Percentiles rank a stretch among this genome's conserved stretches.
phyloP scores from a whole-genome alignment of 1,140 invertebrate genomes.

The Chrysopa pallens region DNA sequence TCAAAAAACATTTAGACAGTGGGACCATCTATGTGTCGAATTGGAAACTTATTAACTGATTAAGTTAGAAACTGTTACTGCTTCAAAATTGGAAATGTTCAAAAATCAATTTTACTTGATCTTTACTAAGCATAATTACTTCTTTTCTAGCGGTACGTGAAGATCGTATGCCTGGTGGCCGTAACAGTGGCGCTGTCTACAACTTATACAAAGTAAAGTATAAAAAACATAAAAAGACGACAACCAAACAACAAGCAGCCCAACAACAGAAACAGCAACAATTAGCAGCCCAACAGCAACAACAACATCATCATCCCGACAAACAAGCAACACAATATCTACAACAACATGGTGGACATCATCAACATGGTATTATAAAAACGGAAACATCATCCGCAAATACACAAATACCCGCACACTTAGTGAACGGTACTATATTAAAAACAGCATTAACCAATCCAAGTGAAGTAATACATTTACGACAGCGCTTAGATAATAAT shows the following conservation, averaged over 20 bases:
- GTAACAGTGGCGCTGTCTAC: constrained; percentile 96
- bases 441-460: constrained; percentile 88
- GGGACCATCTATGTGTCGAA: no score
- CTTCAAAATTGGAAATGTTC: no score
- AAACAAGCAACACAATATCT: constrained; percentile 24
- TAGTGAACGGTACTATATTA: constrained; percentile 79
- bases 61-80: no score
- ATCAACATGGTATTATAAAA: constrained; percentile 16
- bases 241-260: constrained; percentile 33
- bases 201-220: constrained; percentile 99
- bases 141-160: constrained; percentile 80
- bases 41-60: no score
- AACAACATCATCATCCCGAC: constrained; percentile 22
- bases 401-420: constrained; percentile 38
- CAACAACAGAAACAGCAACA: constrained; percentile 24
- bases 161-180: constrained; percentile 95
- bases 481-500: constrained; percentile 61
- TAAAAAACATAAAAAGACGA: constrained; percentile 87
- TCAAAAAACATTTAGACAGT: no score
- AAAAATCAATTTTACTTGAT: no score
- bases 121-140: no score
- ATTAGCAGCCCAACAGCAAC: constrained; percentile 29
- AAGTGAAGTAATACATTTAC: constrained; percentile 76
- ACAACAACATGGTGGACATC: constrained; percentile 20
- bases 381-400: constrained; percentile 20